Evolutionary conservation across 2,113 vertebrate genomes (phyloP).

Genomic region (Columbina picui): DNA sequence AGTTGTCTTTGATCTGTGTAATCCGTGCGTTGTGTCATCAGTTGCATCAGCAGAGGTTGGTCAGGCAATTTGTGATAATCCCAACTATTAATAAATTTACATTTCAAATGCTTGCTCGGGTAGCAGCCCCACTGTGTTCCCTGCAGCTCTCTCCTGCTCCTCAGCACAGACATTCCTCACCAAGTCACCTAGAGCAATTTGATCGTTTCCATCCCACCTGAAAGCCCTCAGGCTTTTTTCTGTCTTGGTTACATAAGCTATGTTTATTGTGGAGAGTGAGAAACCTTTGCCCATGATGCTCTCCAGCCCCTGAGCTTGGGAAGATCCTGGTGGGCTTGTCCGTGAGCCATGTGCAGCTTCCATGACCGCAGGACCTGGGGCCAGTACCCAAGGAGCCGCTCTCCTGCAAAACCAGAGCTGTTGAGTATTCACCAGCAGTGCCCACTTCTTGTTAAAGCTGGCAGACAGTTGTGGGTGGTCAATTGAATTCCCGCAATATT

Average conservation of each 20-base stretch:
- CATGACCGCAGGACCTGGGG: rapidly evolving
- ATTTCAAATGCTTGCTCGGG: background rate
- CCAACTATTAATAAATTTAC: background rate
- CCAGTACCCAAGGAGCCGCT: rapidly evolving
- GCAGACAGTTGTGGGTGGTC: background rate
- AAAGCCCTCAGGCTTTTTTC: background rate
- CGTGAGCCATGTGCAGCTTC: rapidly evolving
- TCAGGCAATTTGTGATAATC: constrained; percentile 36
- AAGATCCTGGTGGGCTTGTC: background rate
- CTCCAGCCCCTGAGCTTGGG: background rate
- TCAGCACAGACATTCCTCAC: background rate
- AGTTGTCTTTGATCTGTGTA: constrained; percentile 5
- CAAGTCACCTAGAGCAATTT: background rate
- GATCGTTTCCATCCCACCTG: background rate
- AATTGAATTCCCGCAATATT: background rate
- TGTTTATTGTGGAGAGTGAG: background rate
- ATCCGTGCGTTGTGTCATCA: background rate
- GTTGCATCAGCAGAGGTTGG: background rate
- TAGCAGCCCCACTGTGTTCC: background rate
- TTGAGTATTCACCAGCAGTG: background rate
- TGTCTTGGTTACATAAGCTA: rapidly evolving
- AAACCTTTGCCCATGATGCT: background rate
- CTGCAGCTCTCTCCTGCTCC: background rate
- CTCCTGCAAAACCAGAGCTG: background rate
- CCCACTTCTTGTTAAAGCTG: background rate